Evolutionary conservation across 2,888 invertebrate species (phyloP).

Genomic region (Eristalis tenax): DNA sequence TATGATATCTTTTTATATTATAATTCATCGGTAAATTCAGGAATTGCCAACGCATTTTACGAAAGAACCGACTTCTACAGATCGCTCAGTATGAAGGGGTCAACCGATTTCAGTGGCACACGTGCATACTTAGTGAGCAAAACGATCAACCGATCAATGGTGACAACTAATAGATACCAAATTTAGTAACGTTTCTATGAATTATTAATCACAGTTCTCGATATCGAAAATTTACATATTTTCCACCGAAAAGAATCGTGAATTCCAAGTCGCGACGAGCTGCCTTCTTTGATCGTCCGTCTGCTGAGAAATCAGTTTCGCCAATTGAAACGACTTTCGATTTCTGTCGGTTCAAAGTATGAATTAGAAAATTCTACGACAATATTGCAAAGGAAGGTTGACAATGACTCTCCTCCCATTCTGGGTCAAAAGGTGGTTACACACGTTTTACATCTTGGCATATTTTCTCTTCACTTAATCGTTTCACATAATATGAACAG

Average conservation of each 20-base stretch:
- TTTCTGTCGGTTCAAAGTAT: not conserved
- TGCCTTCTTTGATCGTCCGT: not conserved
- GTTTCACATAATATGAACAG: too few relatives aligned
- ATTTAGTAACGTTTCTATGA: not conserved
- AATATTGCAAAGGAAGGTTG: not conserved
- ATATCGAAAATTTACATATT: not conserved
- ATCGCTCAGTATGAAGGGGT: not conserved
- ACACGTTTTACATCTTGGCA: too few relatives aligned
- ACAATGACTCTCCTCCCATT: too few relatives aligned
- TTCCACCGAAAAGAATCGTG: not conserved
- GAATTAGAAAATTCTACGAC: not conserved
- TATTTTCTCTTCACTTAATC: too few relatives aligned
- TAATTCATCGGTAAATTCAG: not conserved
- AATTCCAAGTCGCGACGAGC: not conserved
- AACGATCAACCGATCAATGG: not conserved
- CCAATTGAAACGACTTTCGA: not conserved
- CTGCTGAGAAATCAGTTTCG: not conserved
- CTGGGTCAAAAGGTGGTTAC: too few relatives aligned
- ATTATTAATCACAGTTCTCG: not conserved
- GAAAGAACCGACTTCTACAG: not conserved
- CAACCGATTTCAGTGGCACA: not conserved
- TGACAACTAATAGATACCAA: not conserved
- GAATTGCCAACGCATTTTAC: not conserved
- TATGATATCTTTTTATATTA: too few relatives aligned
- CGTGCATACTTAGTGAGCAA: not conserved